Percentiles rank a stretch among this genome's conserved stretches.
Evolutionary conservation across 2,797 vertebrate species (phyloP).

Genomic region (Notoglanidium macrostoma): DNA sequence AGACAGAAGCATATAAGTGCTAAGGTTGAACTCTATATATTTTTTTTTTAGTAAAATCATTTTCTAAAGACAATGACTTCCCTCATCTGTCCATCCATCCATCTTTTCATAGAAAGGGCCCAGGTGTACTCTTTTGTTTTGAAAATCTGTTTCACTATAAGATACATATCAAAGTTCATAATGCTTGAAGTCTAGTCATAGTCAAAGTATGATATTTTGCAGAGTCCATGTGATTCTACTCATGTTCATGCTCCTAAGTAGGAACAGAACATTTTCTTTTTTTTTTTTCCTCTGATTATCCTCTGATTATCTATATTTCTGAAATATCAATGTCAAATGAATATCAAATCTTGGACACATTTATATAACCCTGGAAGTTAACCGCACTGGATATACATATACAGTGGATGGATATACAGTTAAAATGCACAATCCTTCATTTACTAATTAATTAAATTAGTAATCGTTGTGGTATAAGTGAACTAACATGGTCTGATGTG

Average conservation of each 20-base stretch:
- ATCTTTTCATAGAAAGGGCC: background rate
- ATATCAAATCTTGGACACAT: no score
- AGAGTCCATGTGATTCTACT: background rate
- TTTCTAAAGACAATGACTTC: slow-evolving; percentile 28
- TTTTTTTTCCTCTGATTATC: background rate
- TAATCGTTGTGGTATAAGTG: no score
- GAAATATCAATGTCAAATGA: no score
- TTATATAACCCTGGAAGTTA: no score
- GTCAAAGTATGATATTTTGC: background rate
- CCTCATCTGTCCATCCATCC: background rate
- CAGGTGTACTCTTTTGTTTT: background rate
- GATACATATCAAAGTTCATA: background rate
- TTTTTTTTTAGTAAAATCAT: no score
- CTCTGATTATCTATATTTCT: background rate
- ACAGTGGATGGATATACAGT: no score
- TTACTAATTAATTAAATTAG: no score
- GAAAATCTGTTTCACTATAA: background rate
- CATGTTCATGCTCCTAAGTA: background rate
- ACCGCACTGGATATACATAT: no score
- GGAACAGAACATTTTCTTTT: background rate
- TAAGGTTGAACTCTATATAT: slow-evolving; percentile 40
- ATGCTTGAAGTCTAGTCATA: background rate
- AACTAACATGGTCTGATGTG: no score
- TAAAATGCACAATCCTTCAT: no score
- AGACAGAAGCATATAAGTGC: slow-evolving; percentile 8